These are phyloP conservation scores for Rhinella marina DNA, from an alignment of 2,797 vertebrate genomes.

Conservation along the genomic window DNA sequence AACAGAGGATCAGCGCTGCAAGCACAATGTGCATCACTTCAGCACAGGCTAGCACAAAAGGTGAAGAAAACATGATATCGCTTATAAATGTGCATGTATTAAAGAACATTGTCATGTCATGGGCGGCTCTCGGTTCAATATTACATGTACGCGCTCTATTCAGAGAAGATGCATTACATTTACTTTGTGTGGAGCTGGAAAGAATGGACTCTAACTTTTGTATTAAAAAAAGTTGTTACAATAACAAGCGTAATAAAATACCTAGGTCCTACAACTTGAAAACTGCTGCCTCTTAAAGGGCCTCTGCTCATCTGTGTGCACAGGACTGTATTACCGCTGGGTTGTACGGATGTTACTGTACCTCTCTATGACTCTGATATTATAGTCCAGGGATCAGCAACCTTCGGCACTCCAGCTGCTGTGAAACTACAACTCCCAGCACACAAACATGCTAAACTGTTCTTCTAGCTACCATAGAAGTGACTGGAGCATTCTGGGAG, in stretches of 20 bases:
- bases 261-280: neutral
- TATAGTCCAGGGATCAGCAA: too few species aligned
- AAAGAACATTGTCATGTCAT: neutral
- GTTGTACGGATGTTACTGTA: too few species aligned
- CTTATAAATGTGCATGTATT: slow-evolving; percentile 9
- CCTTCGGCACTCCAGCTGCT: too few species aligned
- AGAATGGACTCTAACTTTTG: neutral
- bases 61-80: slow-evolving; percentile 21
- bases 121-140: slow-evolving; percentile 10
- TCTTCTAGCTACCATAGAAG: too few species aligned
- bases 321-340: too few species aligned
- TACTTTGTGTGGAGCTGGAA: neutral
- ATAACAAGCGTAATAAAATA: neutral
- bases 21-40: neutral
- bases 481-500: too few species aligned
- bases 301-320: neutral
- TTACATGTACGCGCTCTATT: slow-evolving; percentile 1
- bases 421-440: too few species aligned
- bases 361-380: neutral
- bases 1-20: neutral
- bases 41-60: neutral
- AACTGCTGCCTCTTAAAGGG: neutral
- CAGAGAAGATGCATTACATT: neutral
- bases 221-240: neutral
- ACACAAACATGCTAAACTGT: too few species aligned